Evolutionary conservation across 2,888 invertebrate genomes (phyloP), one percentile per base, ranked within the genome.

Genomic region (Spicauda simplicius): DNA sequence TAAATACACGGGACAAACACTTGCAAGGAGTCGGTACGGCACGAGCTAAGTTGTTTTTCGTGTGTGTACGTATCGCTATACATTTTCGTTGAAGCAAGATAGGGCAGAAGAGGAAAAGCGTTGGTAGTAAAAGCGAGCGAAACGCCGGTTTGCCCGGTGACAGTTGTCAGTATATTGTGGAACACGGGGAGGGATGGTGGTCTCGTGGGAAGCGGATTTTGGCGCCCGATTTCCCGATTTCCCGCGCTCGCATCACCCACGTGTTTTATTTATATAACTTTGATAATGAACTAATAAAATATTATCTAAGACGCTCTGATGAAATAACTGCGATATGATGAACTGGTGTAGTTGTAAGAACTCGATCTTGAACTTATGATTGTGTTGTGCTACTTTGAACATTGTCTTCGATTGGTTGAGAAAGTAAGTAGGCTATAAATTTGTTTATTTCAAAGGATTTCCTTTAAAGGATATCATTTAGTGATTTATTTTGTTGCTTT

Each of bases 21-120:
- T 73, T 79, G 84, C 82, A 80, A 60, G 66, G 48, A 77, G 71
- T 72, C 52, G 70, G 66, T 73, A 71, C 81, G 80, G 78, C 74
- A 80, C 72, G 72, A 79, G 80, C 79, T 79, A 82, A 84, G 78
- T 84, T 84, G 77, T 80, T 81, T 77, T 85, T 75, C 79, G 81
- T 86, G 84, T 88, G 88, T 88, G 87, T 84, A 81, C 73, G 79
- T 81, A 81, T 75, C 79, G 75, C 77, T 82, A 65, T 59, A 63
- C 45, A 86, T 85, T 87, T 86, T 86, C 84, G 88, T 84, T 84
- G 80, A 85, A 88, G 88, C 83, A 86, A 88, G 87, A 88, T 87
- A 86, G 87, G 85, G 86, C 79, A 86, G 86, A 86, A 86, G 89
- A 86, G 90, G 88, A 88, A 90, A 87, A 87, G 81, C 87, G 84